Evolutionary conservation across 2,888 invertebrate genomes (phyloP).

Genomic region (Aspidiotus destructor): DNA sequence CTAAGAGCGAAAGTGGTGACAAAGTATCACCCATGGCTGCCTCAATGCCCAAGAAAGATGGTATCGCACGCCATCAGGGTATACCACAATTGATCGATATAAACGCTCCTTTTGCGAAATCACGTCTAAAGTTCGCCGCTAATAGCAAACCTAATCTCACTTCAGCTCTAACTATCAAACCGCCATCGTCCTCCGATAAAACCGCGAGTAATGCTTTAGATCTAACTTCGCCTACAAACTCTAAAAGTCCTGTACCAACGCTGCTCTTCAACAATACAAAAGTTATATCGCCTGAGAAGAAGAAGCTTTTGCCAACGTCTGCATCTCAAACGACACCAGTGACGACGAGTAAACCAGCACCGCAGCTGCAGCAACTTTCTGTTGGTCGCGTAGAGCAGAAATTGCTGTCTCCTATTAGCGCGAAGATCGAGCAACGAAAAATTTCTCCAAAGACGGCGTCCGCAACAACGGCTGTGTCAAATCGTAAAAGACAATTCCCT

Average conservation of each 20-base stretch:
- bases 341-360: neutral
- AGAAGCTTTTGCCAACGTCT: slow-evolving; percentile 20
- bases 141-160: slow-evolving; percentile 23
- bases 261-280: neutral
- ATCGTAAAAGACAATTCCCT: neutral
- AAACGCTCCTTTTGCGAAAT: slow-evolving; percentile 34
- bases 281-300: slow-evolving; percentile 13
- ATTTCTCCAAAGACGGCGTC: neutral
- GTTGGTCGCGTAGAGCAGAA: neutral
- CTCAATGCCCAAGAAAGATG: neutral
- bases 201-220: neutral
- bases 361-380: neutral
- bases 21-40: slow-evolving; percentile 1
- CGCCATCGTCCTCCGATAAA: neutral
- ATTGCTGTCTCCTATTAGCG: neutral
- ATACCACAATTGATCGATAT: slow-evolving; percentile 37
- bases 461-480: neutral
- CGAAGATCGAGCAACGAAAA: neutral
- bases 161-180: slow-evolving; percentile 12
- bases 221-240: slow-evolving; percentile 1
- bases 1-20: neutral
- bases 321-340: slow-evolving; percentile 13
- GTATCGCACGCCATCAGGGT: slow-evolving; percentile 29
- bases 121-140: slow-evolving; percentile 6
- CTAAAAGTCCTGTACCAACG: neutral